Conservation (phyloP, 2,113 vertebrate genomes). For the Nothoprocta pentlandii region DNA sequence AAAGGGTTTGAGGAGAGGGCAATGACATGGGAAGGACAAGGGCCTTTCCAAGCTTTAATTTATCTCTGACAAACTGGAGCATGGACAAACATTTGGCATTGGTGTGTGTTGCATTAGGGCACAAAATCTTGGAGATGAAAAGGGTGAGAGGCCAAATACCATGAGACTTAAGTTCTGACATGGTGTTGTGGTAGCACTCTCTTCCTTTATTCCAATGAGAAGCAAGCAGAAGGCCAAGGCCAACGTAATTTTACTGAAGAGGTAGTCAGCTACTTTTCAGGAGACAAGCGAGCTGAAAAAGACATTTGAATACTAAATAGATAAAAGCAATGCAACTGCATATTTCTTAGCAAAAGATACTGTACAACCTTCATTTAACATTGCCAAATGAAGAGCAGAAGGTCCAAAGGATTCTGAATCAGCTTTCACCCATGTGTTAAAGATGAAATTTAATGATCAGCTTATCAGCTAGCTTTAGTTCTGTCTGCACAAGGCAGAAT, state of each 20-base stretch:
- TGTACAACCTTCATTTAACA: not conserved
- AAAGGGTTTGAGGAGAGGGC: not conserved
- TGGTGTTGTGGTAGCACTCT: no score
- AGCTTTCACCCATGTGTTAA: not conserved
- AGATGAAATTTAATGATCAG: not conserved
- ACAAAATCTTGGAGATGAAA: not conserved
- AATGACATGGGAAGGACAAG: not conserved
- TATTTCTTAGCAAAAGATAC: not conserved
- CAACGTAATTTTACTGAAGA: not conserved
- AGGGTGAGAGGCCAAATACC: not conserved
- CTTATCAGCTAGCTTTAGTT: not conserved
- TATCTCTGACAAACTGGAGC: not conserved
- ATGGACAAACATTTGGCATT: not conserved
- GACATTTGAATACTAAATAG: not conserved
- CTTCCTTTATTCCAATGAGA: no score
- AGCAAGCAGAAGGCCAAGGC: not conserved
- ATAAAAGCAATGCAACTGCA: not conserved
- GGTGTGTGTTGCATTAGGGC: not conserved
- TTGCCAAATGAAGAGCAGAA: not conserved
- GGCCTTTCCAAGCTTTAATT: not conserved
- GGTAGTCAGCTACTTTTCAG: not conserved
- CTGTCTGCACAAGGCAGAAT: not conserved
- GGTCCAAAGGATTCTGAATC: not conserved
- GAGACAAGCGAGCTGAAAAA: not conserved
- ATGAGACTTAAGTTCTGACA: not conserved